Percentiles rank a stretch among this genome's conserved stretches.
Conservation (phyloP, 2,113 vertebrate species). For the Elephas maximus region DNA sequence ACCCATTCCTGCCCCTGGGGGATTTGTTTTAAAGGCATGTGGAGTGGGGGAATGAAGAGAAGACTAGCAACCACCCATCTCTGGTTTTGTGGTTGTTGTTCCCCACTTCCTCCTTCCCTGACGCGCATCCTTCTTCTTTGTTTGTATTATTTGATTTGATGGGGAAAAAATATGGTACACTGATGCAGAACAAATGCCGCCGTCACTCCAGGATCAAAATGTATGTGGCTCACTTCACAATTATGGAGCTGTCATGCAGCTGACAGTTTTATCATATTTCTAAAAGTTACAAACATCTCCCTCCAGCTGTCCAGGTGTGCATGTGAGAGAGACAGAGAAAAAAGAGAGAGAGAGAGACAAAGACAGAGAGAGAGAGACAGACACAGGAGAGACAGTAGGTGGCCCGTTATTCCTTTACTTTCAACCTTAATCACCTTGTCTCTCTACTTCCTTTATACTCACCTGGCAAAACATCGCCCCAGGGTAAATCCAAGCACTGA, state of each 20-base stretch:
- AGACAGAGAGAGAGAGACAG: neutral
- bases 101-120: neutral
- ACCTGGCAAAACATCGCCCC: neutral
- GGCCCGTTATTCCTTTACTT: neutral
- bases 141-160: neutral
- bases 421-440: neutral
- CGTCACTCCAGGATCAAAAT: neutral
- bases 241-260: neutral
- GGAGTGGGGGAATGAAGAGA: neutral
- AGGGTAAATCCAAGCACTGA: neutral
- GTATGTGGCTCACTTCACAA: neutral
- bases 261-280: neutral
- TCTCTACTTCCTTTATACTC: neutral
- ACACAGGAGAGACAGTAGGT: neutral
- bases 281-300: neutral
- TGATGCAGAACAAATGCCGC: neutral
- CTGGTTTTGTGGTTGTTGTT: accelerated
- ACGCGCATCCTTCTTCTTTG: neutral
- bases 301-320: neutral
- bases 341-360: neutral
- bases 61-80: too few relatives aligned
- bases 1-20: accelerated
- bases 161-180: neutral
- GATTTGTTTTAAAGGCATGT: neutral
- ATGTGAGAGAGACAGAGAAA: neutral